These are phyloP conservation scores for Pseudorhiza aurosa DNA, from an alignment of 30 jellyfish, hydroid and myxozoan species.

Conservation along the genomic window DNA sequence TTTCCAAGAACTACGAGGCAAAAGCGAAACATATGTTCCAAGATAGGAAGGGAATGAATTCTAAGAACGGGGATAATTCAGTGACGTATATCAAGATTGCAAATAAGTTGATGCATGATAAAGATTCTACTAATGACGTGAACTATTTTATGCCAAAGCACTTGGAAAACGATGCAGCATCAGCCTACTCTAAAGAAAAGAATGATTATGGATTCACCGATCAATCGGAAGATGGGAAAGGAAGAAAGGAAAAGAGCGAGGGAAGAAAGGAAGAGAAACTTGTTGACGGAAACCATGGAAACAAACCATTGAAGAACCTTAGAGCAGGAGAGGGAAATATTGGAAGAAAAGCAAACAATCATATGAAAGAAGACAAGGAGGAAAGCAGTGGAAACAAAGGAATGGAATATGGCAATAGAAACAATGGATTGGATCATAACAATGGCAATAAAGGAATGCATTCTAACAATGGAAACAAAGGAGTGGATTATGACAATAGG, in stretches of 20 bases:
- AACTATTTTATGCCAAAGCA: constrained; percentile 50
- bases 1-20: not conserved
- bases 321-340: not conserved
- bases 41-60: constrained; percentile 64
- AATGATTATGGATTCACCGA: constrained; percentile 70
- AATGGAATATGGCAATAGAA: not conserved
- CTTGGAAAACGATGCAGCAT: constrained; percentile 37
- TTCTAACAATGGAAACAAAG: not conserved
- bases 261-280: not conserved
- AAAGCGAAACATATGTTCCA: constrained; percentile 29
- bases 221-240: not conserved
- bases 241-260: not conserved
- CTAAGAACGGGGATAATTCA: constrained; percentile 50
- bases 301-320: not conserved
- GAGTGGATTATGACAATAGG: not conserved
- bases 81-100: constrained; percentile 60
- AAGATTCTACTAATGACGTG: not conserved
- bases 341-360: not conserved
- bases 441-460: not conserved
- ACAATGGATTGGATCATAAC: not conserved
- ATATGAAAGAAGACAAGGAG: not conserved
- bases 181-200: constrained; percentile 13
- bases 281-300: not conserved
- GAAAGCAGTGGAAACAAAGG: not conserved
- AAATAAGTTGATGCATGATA: constrained; percentile 51